phyloP scores from a whole-genome alignment of 2,797 vertebrate species.

The Dendrocincla fuliginosa region DNA sequence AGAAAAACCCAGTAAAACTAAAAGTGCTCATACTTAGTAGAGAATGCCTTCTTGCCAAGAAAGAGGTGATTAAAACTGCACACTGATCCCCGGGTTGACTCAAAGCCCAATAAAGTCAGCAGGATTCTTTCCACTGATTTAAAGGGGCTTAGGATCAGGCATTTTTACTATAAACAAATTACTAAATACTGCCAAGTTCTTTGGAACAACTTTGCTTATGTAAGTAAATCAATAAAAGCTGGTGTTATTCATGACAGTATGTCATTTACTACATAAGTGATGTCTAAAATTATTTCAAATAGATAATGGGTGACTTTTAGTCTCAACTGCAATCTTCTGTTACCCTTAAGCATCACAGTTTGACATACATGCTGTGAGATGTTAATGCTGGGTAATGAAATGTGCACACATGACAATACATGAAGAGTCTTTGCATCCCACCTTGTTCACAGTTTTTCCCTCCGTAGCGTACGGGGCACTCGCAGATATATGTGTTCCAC shows the following conservation, averaged over 20 bases:
- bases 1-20: constrained; percentile 5
- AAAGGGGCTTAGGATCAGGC: constrained; percentile 39
- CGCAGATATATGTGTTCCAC: constrained; percentile 91
- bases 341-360: not conserved
- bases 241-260: not conserved
- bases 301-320: not conserved
- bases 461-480: constrained; percentile 86
- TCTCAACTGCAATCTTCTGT: not conserved
- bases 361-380: not conserved
- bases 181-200: constrained; percentile 14
- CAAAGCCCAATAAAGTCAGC: constrained; percentile 42
- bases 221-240: constrained; percentile 31
- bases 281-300: not conserved
- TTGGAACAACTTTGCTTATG: not conserved
- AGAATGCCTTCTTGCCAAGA: constrained; percentile 12
- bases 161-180: constrained; percentile 34
- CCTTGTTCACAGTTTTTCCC: constrained; percentile 97
- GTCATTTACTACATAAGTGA: not conserved
- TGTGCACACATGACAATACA: fast-evolving
- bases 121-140: constrained; percentile 30
- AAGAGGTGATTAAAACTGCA: constrained; percentile 51
- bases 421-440: constrained; percentile 17
- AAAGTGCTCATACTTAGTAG: not conserved
- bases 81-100: not conserved
- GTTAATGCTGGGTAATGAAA: not conserved